These are phyloP conservation scores for Lasioglossum vierecki DNA, from an alignment of 2,888 invertebrate species.

Conservation along the genomic window DNA sequence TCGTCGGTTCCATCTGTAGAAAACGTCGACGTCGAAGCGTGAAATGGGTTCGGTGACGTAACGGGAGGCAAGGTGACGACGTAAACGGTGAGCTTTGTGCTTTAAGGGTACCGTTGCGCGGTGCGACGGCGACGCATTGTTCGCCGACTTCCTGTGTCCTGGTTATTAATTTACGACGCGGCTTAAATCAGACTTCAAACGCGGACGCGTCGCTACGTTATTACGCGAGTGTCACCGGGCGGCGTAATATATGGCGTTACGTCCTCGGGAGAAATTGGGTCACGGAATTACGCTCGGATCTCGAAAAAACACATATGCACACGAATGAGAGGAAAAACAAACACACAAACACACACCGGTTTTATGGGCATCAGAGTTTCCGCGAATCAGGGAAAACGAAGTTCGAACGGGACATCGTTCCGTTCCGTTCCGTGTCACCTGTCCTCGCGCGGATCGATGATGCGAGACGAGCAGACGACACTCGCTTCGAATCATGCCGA, in stretches of 20 bases:
- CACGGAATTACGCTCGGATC: conserved; percentile 4
- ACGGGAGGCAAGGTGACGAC: background rate
- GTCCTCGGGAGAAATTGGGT: conserved; percentile 23
- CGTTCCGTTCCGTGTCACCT: background rate
- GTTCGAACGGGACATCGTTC: background rate
- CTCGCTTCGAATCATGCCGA: background rate
- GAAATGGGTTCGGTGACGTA: background rate
- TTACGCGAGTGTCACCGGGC: conserved; percentile 39
- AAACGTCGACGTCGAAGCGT: background rate
- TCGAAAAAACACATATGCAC: background rate
- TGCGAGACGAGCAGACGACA: background rate
- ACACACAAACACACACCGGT: background rate
- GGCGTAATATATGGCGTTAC: conserved; percentile 27
- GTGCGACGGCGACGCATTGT: conserved; percentile 23
- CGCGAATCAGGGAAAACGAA: background rate
- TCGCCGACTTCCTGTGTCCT: conserved; percentile 21
- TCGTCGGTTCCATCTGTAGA: background rate
- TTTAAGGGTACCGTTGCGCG: conserved; percentile 38
- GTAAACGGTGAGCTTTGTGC: conserved; percentile 1
- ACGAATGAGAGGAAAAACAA: background rate
- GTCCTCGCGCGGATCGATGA: conserved; percentile 3
- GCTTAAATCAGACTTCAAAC: conserved; percentile 52
- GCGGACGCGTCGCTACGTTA: conserved; percentile 24
- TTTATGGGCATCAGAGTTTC: background rate
- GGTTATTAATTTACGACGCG: conserved; percentile 49